A percentile compares a stretch with the other conserved stretches of the same genome.
Evolutionary conservation across 2,113 vertebrate species (phyloP).

Genomic region (Aspiorhynchus laticeps): DNA sequence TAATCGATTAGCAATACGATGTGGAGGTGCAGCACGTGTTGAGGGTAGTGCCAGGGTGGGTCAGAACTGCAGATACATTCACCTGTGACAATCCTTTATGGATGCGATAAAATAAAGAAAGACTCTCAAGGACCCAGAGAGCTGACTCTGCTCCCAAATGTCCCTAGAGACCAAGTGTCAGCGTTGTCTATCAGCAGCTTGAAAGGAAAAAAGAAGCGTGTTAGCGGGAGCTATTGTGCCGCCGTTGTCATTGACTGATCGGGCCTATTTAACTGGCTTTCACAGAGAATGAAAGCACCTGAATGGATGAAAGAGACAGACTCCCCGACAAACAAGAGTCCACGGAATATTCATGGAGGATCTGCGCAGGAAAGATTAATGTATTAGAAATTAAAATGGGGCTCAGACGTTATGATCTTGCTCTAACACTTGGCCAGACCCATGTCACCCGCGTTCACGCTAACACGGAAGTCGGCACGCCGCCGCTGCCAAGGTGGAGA

Average conservation of each 20-base stretch:
- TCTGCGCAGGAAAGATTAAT: slow-evolving; percentile 99
- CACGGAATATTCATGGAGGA: slow-evolving; percentile 99
- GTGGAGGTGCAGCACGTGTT: slow-evolving; percentile 59
- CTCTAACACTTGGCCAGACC: slow-evolving; percentile 99
- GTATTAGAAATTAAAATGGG: slow-evolving; percentile 99
- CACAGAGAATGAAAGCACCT: slow-evolving; percentile 97
- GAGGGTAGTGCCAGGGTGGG: slow-evolving; percentile 70
- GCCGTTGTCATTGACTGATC: slow-evolving; percentile 98
- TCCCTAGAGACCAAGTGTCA: slow-evolving; percentile 88
- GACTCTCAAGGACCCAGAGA: slow-evolving; percentile 81
- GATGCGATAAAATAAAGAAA: slow-evolving; percentile 86
- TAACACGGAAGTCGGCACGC: slow-evolving; percentile 88
- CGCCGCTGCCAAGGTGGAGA: slow-evolving; percentile 93
- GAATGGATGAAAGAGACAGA: slow-evolving; percentile 99
- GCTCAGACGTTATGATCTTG: slow-evolving; percentile 97
- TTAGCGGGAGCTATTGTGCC: slow-evolving; percentile 90
- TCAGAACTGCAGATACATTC: slow-evolving; percentile 86
- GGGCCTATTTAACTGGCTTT: slow-evolving; percentile 92
- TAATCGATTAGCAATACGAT: slow-evolving; percentile 77
- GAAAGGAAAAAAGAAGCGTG: slow-evolving; percentile 88
- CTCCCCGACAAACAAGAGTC: slow-evolving; percentile 94
- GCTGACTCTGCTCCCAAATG: slow-evolving; percentile 68
- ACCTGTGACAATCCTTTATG: slow-evolving; percentile 86
- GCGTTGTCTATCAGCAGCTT: slow-evolving; percentile 92
- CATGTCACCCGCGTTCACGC: slow-evolving; percentile 91